Conservation (phyloP, 2,888 invertebrate species). For the Ariolimax columbianus region DNA sequence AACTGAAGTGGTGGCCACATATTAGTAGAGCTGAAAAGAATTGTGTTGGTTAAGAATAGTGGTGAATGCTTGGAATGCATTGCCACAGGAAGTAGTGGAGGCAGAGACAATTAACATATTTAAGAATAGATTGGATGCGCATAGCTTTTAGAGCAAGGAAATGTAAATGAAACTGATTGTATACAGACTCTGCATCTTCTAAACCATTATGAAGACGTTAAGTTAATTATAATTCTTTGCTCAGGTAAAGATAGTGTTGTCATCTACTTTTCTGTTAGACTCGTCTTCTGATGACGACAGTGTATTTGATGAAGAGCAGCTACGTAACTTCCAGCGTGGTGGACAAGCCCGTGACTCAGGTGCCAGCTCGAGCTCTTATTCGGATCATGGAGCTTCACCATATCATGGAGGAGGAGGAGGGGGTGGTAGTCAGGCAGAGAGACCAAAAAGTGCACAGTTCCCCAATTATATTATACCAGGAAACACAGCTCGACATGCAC, state of each 20-base stretch:
- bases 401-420: constrained; percentile 57
- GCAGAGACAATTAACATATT: too few relatives aligned
- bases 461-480: constrained; percentile 75
- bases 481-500: constrained; percentile 83
- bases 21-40: too few relatives aligned
- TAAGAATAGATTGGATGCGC: too few relatives aligned
- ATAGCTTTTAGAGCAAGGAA: too few relatives aligned
- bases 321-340: constrained; percentile 69
- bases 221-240: background rate
- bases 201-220: too few relatives aligned
- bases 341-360: constrained; percentile 70
- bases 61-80: too few relatives aligned
- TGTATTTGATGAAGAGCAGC: constrained; percentile 74
- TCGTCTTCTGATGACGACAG: constrained; percentile 76
- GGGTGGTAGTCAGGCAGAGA: constrained; percentile 59
- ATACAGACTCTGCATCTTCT: too few relatives aligned
- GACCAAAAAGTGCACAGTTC: constrained; percentile 71
- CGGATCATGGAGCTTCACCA: constrained; percentile 62
- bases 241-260: background rate
- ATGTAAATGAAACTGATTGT: too few relatives aligned
- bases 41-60: too few relatives aligned
- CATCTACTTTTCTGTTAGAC: constrained; percentile 34
- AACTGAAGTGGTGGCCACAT: too few relatives aligned
- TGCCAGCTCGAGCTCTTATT: constrained; percentile 70
- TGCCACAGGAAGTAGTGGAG: too few relatives aligned